Evolutionary conservation across 2,888 invertebrate genomes (phyloP).

Genomic region (Hermodice carunculata): DNA sequence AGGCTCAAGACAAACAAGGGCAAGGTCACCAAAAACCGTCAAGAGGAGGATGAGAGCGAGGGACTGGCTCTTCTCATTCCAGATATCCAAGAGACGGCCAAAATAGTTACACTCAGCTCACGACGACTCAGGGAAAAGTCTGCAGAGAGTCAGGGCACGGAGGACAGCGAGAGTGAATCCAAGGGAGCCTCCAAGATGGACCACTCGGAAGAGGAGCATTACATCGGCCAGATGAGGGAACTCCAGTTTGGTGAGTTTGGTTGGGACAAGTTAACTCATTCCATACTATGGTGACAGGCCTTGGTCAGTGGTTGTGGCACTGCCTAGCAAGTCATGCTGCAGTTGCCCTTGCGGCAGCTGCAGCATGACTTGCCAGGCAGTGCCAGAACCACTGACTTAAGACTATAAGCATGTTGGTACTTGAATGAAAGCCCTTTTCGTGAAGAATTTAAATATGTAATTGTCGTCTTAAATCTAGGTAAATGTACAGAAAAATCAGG

Average conservation of each 20-base stretch:
- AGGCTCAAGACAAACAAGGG: constrained; percentile 63
- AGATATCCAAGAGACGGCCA: constrained; percentile 82
- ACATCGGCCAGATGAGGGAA: constrained; percentile 88
- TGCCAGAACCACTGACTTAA: too few relatives aligned
- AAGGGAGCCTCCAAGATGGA: constrained; percentile 21
- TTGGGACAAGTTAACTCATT: neutral
- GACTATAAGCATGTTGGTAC: too few relatives aligned
- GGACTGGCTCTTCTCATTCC: constrained; percentile 90
- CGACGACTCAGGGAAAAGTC: constrained; percentile 9
- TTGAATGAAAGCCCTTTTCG: too few relatives aligned
- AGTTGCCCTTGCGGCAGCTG: too few relatives aligned
- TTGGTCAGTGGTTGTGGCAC: too few relatives aligned
- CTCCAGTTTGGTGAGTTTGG: constrained; percentile 84
- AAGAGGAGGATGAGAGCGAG: constrained; percentile 88
- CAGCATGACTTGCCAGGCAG: too few relatives aligned
- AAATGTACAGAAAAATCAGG: too few relatives aligned
- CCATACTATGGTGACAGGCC: too few relatives aligned
- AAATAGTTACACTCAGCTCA: constrained; percentile 67
- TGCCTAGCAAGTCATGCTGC: too few relatives aligned
- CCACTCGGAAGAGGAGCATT: constrained; percentile 79
- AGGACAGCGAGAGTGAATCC: neutral
- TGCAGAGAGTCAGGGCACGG: constrained; percentile 10
- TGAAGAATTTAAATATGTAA: too few relatives aligned
- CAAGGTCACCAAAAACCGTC: constrained; percentile 52
- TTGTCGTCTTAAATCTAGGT: too few relatives aligned